Evolutionary conservation across 2,888 invertebrate genomes (phyloP).

Genomic region (Dexiosoma caninum): DNA sequence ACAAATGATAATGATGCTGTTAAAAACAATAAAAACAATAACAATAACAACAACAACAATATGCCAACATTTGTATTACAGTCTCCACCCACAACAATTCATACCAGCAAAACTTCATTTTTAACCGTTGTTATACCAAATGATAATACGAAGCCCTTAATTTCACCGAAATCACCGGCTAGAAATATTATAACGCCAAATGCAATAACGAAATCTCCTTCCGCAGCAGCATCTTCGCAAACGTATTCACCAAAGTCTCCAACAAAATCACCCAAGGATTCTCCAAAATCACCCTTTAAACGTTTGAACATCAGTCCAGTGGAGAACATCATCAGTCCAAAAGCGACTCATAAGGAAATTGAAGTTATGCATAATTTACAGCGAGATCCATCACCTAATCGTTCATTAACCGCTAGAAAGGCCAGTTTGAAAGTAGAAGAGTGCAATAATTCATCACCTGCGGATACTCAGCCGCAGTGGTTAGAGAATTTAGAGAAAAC

Average conservation of each 20-base stretch:
- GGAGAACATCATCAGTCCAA: conserved; percentile 77
- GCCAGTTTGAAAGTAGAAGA: conserved; percentile 58
- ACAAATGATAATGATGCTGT: neutral
- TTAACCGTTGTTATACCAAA: conserved; percentile 75
- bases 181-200: neutral
- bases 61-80: conserved; percentile 47
- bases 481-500: neutral
- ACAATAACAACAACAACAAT: conserved; percentile 40
- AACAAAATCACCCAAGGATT: conserved; percentile 60
- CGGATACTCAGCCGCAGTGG: neutral
- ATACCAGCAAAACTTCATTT: conserved; percentile 65
- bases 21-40: conserved; percentile 7
- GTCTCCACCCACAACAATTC: conserved; percentile 33
- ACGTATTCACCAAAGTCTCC: conserved; percentile 57
- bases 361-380: conserved; percentile 85
- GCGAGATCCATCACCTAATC: conserved; percentile 82
- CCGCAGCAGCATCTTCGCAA: conserved; percentile 33
- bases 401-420: conserved; percentile 69
- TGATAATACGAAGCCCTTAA: conserved; percentile 76
- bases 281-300: conserved; percentile 71
- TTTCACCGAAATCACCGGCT: conserved; percentile 34
- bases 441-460: conserved; percentile 20
- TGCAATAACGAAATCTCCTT: neutral
- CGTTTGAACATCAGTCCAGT: conserved; percentile 78
- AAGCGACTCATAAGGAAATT: conserved; percentile 81